Conservation (phyloP, 2,797 vertebrate species). For the Percopsis omiscomaycus region DNA sequence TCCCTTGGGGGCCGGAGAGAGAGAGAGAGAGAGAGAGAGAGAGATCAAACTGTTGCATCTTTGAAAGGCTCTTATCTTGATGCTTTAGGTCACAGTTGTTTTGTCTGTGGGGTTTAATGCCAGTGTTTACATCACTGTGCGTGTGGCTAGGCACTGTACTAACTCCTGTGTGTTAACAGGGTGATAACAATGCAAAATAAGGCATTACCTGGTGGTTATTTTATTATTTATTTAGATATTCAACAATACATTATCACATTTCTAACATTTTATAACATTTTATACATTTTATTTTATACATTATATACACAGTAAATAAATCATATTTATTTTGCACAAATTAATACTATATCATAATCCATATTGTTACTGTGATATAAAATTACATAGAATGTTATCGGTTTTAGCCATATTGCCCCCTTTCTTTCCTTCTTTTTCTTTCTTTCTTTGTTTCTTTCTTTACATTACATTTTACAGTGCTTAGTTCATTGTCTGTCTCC, state of each 20-base stretch:
- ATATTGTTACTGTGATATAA: background rate
- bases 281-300: too few species aligned
- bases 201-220: too few species aligned
- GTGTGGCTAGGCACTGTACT: slow-evolving; percentile 1
- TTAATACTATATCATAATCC: background rate
- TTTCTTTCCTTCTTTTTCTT: slow-evolving; percentile 4
- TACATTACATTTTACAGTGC: background rate
- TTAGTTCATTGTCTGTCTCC: background rate
- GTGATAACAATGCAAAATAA: slow-evolving; percentile 22
- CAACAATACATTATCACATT: too few species aligned
- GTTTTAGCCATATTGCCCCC: slow-evolving; percentile 7
- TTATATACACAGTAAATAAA: too few species aligned
- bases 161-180: slow-evolving; percentile 27
- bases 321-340: too few species aligned
- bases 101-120: slow-evolving; percentile 15
- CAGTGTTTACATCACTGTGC: background rate
- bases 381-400: too few species aligned
- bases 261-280: too few species aligned
- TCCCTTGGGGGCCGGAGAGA: slow-evolving; percentile 19
- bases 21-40: slow-evolving; percentile 2
- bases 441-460: slow-evolving; percentile 15
- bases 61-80: slow-evolving; percentile 7
- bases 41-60: slow-evolving; percentile 3
- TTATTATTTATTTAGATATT: too few species aligned
- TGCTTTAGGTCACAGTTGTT: background rate